A percentile compares a stretch with the other conserved stretches of the same genome.
These are phyloP conservation scores for Mycteria americana DNA, from an alignment of 2,797 vertebrate genomes.

Conservation along the genomic window DNA sequence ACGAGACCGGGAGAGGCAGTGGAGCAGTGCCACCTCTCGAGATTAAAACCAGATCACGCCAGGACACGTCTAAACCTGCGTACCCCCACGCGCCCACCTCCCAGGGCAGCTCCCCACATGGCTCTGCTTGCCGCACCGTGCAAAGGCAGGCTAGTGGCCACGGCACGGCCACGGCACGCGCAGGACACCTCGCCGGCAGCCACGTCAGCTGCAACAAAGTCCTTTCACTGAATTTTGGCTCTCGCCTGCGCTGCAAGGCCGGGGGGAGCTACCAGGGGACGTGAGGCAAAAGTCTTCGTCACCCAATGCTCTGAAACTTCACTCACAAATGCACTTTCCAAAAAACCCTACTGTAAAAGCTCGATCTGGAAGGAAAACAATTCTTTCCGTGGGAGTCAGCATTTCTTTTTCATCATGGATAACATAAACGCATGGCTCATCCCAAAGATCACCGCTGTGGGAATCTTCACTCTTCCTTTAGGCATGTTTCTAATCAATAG, in stretches of 20 bases:
- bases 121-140: background rate
- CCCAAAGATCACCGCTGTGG: background rate
- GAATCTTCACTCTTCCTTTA: background rate
- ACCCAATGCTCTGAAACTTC: background rate
- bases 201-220: fast-evolving
- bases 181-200: fast-evolving
- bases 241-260: background rate
- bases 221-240: fast-evolving
- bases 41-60: background rate
- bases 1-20: background rate
- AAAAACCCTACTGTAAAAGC: background rate
- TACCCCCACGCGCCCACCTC: fast-evolving
- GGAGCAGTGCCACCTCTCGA: background rate
- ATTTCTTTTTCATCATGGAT: background rate
- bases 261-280: background rate
- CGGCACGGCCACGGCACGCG: fast-evolving
- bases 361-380: fast-evolving
- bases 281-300: background rate
- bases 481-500: background rate
- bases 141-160: background rate
- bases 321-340: background rate
- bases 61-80: fast-evolving
- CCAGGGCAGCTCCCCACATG: background rate
- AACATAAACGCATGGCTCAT: background rate
- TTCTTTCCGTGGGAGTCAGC: background rate